Evolutionary conservation across 2,888 invertebrate species (phyloP).

Genomic region (Ommatoiulus sabulosus): DNA sequence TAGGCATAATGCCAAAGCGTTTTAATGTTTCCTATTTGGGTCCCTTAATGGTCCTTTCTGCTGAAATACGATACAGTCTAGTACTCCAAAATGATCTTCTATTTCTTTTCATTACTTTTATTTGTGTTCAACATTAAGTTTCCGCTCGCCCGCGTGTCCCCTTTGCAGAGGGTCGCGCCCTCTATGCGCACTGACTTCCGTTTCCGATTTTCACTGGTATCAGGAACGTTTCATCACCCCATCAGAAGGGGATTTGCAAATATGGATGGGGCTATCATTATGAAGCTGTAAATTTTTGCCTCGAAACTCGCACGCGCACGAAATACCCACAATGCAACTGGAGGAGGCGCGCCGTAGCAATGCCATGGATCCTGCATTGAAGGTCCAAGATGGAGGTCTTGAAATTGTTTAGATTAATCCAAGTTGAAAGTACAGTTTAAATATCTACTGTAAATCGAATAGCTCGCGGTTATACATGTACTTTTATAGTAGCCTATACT

Average conservation of each 20-base stretch:
- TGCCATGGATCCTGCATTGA: background rate
- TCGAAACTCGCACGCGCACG: background rate
- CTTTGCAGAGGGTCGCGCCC: conserved; percentile 32
- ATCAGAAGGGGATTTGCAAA: conserved; percentile 21
- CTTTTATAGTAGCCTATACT: too few species aligned
- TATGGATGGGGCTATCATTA: background rate
- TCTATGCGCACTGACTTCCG: background rate
- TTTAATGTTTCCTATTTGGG: conserved; percentile 40
- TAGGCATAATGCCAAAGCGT: conserved; percentile 5
- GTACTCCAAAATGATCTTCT: conserved; percentile 26
- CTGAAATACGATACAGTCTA: conserved; percentile 23
- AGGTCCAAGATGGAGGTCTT: background rate
- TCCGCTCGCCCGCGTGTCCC: conserved; percentile 1
- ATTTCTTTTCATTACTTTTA: conserved; percentile 43
- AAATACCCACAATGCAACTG: background rate
- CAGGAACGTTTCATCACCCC: conserved; percentile 4
- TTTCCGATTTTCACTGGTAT: conserved; percentile 6
- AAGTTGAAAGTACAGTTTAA: background rate
- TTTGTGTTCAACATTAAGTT: conserved; percentile 40
- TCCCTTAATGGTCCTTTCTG: conserved; percentile 27
- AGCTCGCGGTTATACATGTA: too few species aligned
- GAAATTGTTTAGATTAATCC: background rate
- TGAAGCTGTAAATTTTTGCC: background rate
- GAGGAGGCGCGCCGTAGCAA: background rate
- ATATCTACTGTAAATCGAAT: too few species aligned